phyloP scores from a whole-genome alignment of 1,140 invertebrate genomes.

The Thaumetopoea pityocampa region DNA sequence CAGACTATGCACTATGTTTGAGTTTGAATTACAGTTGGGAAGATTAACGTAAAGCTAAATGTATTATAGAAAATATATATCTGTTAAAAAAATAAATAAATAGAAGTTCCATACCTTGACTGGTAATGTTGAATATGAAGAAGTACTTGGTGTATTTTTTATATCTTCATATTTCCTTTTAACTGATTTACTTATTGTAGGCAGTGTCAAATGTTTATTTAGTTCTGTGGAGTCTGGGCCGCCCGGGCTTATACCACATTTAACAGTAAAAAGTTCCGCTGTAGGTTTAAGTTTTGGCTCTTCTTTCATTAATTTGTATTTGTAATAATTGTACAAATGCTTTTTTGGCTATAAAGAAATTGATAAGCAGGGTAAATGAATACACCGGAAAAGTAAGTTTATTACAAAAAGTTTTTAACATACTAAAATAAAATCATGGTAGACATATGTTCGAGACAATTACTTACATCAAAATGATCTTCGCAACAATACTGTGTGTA shows the following conservation, averaged over 20 bases:
- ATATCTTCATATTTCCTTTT: conserved; percentile 1
- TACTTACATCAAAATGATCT: conserved; percentile 5
- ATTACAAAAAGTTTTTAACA: not conserved
- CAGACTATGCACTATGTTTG: no score
- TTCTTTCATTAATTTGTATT: conserved; percentile 5
- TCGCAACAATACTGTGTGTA: conserved; percentile 5
- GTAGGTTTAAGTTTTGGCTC: conserved; percentile 5
- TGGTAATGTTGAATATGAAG: conserved; percentile 5
- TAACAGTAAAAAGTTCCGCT: not conserved
- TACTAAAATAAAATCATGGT: conserved; percentile 1
- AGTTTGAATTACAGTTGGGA: no score
- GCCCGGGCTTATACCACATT: not conserved
- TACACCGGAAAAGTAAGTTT: not conserved
- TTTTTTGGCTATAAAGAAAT: conserved; percentile 5
- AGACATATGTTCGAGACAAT: not conserved
- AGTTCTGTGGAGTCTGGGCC: not conserved
- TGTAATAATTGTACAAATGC: conserved; percentile 7
- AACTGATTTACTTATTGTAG: conserved; percentile 1
- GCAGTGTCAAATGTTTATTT: conserved; percentile 2
- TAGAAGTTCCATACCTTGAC: conserved; percentile 4
- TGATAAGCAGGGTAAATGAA: not conserved
- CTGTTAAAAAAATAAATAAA: conserved; percentile 2
- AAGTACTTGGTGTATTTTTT: conserved; percentile 4
- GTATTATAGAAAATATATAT: no score
- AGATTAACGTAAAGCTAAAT: no score